A percentile compares a stretch with the other conserved stretches of the same genome.
phyloP scores from a whole-genome alignment of 2,113 vertebrate species.

The Amblyopsis rosae region DNA sequence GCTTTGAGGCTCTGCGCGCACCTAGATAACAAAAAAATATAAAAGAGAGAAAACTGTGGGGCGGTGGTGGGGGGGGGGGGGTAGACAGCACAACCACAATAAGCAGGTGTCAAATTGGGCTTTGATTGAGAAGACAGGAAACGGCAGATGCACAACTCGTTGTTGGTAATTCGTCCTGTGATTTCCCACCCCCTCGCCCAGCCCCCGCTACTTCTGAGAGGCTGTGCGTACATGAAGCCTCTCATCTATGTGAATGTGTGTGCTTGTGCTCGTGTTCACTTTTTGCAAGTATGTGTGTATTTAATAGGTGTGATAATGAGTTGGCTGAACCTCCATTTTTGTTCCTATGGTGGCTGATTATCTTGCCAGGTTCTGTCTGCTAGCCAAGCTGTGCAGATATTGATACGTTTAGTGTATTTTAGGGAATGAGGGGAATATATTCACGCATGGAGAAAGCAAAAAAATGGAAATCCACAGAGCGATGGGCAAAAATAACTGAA shows the following conservation, averaged over 20 bases:
- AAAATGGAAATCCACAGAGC: slow-evolving; percentile 33
- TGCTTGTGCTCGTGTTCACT: slow-evolving; percentile 1
- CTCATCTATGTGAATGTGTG: slow-evolving; percentile 24
- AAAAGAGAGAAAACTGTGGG: too few relatives aligned
- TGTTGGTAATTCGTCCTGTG: slow-evolving; percentile 18
- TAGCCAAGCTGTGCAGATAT: slow-evolving; percentile 46
- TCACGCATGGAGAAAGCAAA: slow-evolving; percentile 29
- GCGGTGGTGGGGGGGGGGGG: too few relatives aligned
- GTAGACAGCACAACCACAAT: slow-evolving; percentile 8
- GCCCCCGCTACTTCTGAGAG: background rate
- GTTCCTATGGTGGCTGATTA: slow-evolving; percentile 55
- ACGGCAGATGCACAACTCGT: slow-evolving; percentile 48
- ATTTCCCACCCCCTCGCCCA: slow-evolving; percentile 11
- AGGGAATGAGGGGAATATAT: slow-evolving; percentile 31
- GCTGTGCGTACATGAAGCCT: slow-evolving; percentile 18
- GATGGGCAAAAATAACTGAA: slow-evolving; percentile 49
- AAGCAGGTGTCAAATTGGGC: slow-evolving; percentile 64
- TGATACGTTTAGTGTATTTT: slow-evolving; percentile 37
- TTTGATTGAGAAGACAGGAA: slow-evolving; percentile 53
- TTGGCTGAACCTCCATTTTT: slow-evolving; percentile 37
- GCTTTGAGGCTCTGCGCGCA: background rate
- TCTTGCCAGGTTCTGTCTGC: slow-evolving; percentile 52
- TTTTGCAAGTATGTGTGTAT: slow-evolving; percentile 8
- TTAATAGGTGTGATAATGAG: slow-evolving; percentile 30
- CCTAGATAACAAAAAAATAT: too few relatives aligned